These are phyloP conservation scores for Euphydryas editha DNA, from an alignment of 2,888 invertebrate species.

Conservation along the genomic window DNA sequence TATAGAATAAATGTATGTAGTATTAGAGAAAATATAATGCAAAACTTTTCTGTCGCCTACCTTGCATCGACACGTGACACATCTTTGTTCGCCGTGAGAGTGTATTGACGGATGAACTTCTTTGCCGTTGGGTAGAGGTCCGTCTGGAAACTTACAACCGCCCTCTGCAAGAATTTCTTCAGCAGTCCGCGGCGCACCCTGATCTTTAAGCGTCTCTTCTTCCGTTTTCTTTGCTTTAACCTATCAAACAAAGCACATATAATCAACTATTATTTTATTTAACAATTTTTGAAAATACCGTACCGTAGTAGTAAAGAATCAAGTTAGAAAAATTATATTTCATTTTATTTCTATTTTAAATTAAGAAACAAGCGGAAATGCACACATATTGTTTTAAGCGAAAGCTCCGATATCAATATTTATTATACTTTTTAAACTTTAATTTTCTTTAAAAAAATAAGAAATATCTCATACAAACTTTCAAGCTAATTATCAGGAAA, in stretches of 20 bases:
- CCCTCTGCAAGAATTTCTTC: slow-evolving; percentile 90
- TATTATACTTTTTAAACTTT: too few species aligned
- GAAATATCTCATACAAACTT: too few species aligned
- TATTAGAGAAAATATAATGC: background rate
- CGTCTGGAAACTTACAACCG: slow-evolving; percentile 91
- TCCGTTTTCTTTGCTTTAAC: slow-evolving; percentile 73
- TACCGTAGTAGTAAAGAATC: too few species aligned
- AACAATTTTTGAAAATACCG: background rate
- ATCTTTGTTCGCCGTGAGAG: slow-evolving; percentile 94
- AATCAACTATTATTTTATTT: too few species aligned
- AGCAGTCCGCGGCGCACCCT: slow-evolving; percentile 80
- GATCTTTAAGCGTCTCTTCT: slow-evolving; percentile 72
- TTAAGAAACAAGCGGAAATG: too few species aligned
- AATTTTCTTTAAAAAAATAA: too few species aligned
- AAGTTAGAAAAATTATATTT: too few species aligned
- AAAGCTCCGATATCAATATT: too few species aligned
- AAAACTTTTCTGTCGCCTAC: slow-evolving; percentile 71
- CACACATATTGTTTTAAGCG: too few species aligned
- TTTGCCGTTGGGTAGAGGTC: slow-evolving; percentile 87
- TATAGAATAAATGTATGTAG: background rate
- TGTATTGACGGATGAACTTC: slow-evolving; percentile 95
- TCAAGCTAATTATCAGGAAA: too few species aligned
- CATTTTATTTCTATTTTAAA: too few species aligned
- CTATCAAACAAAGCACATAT: slow-evolving; percentile 46
- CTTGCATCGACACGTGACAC: slow-evolving; percentile 95